A percentile compares a stretch with the other conserved stretches of the same genome.
phyloP scores from a whole-genome alignment of 2,113 vertebrate species.

The Bos javanicus region DNA sequence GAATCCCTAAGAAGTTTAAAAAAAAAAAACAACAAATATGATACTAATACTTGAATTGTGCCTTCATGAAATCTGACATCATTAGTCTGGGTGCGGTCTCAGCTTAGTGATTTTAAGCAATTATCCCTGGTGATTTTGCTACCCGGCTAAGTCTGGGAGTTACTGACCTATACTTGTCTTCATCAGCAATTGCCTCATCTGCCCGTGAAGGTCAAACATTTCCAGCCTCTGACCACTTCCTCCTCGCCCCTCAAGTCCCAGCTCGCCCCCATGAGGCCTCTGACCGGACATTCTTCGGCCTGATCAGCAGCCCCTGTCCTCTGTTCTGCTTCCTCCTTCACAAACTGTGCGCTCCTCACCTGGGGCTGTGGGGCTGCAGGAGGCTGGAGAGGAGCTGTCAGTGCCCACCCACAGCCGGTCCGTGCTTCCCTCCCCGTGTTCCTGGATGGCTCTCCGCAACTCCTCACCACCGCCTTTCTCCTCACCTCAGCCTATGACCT shows the following conservation, averaged over 20 bases:
- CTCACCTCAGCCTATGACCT: accelerated
- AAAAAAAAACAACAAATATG: neutral
- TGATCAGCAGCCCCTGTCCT: neutral
- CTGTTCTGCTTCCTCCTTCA: neutral
- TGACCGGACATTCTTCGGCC: neutral
- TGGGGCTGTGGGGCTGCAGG: accelerated
- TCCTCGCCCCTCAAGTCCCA: neutral
- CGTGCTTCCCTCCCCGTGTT: accelerated
- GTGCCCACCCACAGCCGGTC: neutral
- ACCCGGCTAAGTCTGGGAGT: neutral
- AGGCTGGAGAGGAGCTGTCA: neutral
- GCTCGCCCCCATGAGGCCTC: too few species aligned
- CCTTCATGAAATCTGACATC: accelerated
- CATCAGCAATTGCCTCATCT: too few species aligned
- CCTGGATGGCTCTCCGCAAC: neutral
- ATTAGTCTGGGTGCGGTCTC: too few species aligned
- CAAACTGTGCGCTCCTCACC: accelerated
- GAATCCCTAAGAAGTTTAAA: neutral
- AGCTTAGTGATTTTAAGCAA: neutral
- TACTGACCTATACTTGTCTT: neutral
- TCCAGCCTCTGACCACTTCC: neutral
- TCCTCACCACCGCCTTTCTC: neutral
- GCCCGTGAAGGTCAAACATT: neutral
- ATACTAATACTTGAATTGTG: neutral
- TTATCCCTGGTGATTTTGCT: too few species aligned